phyloP scores from a whole-genome alignment of 2,113 vertebrate genomes.

The Coptodon rendalli region DNA sequence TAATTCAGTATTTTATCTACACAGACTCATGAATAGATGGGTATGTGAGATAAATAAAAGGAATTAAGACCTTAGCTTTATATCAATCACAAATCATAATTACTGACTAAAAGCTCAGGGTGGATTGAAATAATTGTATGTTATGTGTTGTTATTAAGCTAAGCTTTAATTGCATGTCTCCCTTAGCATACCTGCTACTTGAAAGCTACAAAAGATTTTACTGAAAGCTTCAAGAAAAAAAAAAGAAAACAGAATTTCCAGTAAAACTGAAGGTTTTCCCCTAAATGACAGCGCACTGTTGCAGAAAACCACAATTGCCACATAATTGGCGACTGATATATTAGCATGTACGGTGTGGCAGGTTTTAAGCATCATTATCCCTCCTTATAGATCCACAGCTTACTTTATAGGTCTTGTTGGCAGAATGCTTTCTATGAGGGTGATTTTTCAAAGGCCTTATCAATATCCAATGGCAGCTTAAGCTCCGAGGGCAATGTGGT shows the following conservation, averaged over 20 bases:
- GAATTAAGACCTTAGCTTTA: not conserved
- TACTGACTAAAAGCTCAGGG: not conserved
- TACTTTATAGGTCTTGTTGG: constrained; percentile 53
- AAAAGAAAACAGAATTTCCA: not conserved
- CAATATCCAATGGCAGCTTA: constrained; percentile 54
- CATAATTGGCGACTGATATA: constrained; percentile 57
- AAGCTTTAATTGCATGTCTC: not conserved
- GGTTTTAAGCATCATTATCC: constrained; percentile 61
- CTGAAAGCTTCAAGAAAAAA: not conserved
- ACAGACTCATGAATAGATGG: not conserved
- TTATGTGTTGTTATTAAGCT: not conserved
- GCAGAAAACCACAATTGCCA: constrained; percentile 5
- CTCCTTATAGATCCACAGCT: constrained; percentile 42
- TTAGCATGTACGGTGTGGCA: constrained; percentile 1
- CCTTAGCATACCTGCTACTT: not conserved
- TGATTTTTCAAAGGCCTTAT: constrained; percentile 57
- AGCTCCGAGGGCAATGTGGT: constrained; percentile 31
- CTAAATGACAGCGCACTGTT: not conserved
- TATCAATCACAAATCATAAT: not conserved
- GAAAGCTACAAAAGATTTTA: not conserved
- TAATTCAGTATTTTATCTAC: not conserved
- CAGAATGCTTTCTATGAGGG: constrained; percentile 45
- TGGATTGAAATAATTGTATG: not conserved
- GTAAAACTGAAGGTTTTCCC: not conserved
- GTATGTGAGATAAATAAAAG: not conserved